Base-by-base conservation (phyloP, 2,888 invertebrate species). In the Oconnorella tubifera region DNA sequence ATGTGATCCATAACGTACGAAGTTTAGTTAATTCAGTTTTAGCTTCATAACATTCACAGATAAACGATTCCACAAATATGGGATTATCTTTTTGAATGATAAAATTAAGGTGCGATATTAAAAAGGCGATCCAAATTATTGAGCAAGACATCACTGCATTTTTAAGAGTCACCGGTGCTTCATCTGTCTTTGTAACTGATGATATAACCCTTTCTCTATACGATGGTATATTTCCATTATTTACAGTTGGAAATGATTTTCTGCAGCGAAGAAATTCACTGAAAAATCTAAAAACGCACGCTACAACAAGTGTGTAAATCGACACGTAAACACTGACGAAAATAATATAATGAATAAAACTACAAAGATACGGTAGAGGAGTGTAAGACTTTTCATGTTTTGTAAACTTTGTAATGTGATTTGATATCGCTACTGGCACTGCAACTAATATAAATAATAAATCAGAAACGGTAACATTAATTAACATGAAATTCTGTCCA, bases 231-330 rank as follows among this genome's bases (percentile, higher is more conserved):
- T n/a, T n/a, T n/a, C n/a, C n/a, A n/a, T n/a, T n/a, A n/a, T n/a
- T n/a, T n/a, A n/a, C n/a, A n/a, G n/a, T n/a, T n/a, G n/a, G n/a
- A n/a, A n/a, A n/a, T 14, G 40, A 40, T 14, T 40, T 40, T 40
- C 40, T 40, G 40, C 40, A 14, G 6, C 19, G 6, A 33, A 58
- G 33, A 27, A 58, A 25, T 28, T 58, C 59, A 19, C 59, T 40
- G 59, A 58, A 58, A 28, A 69, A 70, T 19, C 68, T 40, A 66
- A 71, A 72, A 27, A 72, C 61, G 49, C 70, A 72, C 29, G 66
- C 50, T 14, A 70, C 70, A 48, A 72, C 72, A 27, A 72, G 63
- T 25, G 68, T 70, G 69, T 72, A 72, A 50, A 71, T 65, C 28
- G 63, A 40, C 33, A 72, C 72, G 61, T 72, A 71, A 23, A 70